Evolutionary conservation across 1,140 invertebrate genomes (phyloP).

Genomic region (Diorhabda elongata): DNA sequence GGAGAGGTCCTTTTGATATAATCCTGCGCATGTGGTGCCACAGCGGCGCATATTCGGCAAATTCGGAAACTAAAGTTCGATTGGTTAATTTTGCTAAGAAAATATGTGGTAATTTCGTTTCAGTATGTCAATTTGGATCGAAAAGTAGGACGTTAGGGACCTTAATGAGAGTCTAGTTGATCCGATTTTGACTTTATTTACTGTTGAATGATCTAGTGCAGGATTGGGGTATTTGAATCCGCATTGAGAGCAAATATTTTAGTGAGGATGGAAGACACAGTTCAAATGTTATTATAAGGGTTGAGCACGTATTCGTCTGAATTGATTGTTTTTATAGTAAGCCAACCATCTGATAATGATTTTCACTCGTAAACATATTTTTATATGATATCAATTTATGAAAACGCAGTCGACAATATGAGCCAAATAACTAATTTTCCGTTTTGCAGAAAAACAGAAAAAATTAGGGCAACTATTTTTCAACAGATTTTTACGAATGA

Average conservation of each 20-base stretch:
- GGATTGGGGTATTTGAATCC: background rate
- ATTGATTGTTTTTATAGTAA: too few species aligned
- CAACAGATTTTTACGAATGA: too few species aligned
- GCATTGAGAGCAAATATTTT: background rate
- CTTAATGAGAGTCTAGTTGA: background rate
- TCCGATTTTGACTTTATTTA: slow-evolving; percentile 1
- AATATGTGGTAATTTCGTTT: slow-evolving; percentile 33
- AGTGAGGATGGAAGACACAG: background rate
- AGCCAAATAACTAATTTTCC: too few species aligned
- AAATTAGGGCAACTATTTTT: too few species aligned
- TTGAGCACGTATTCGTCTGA: too few species aligned
- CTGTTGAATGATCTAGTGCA: background rate
- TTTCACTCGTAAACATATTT: too few species aligned
- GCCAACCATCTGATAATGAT: too few species aligned
- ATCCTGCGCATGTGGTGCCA: slow-evolving; percentile 41
- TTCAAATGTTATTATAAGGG: too few species aligned
- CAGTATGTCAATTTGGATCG: slow-evolving; percentile 21
- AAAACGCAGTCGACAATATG: too few species aligned
- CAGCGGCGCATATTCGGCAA: slow-evolving; percentile 35
- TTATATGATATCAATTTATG: too few species aligned
- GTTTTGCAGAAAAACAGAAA: too few species aligned
- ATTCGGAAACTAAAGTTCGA: slow-evolving; percentile 38
- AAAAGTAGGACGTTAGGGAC: background rate
- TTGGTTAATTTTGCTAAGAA: slow-evolving; percentile 43
- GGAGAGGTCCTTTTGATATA: slow-evolving; percentile 31